phyloP scores from a whole-genome alignment of 2,888 invertebrate species.

The Apomyelois bistriatella region DNA sequence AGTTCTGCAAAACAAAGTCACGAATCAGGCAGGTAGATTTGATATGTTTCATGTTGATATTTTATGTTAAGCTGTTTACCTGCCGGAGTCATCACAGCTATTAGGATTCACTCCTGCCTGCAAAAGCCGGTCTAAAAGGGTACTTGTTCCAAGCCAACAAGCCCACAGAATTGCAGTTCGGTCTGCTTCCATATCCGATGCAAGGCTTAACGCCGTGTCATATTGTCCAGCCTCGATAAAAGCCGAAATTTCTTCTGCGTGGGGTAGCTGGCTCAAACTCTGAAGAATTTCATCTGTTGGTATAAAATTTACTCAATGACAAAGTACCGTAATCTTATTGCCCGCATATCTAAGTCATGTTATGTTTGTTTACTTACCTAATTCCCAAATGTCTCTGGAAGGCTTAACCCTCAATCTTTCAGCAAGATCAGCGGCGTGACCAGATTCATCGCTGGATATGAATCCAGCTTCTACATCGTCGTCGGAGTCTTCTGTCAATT shows the following conservation, averaged over 20 bases:
- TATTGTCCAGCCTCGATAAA: constrained; percentile 63
- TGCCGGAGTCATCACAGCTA: constrained; percentile 83
- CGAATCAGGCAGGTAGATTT: neutral
- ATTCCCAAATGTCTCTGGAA: constrained; percentile 70
- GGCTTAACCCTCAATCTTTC: constrained; percentile 65
- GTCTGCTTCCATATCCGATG: constrained; percentile 46
- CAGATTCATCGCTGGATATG: constrained; percentile 79
- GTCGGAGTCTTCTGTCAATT: constrained; percentile 61
- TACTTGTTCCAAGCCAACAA: constrained; percentile 80
- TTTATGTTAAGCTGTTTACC: constrained; percentile 61
- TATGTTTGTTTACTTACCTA: constrained; percentile 40
- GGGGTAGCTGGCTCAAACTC: constrained; percentile 59
- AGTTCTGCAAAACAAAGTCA: constrained; percentile 43
- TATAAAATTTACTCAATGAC: neutral
- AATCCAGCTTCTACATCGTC: constrained; percentile 65
- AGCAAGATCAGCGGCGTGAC: constrained; percentile 66
- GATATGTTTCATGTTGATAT: neutral
- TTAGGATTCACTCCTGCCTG: constrained; percentile 82
- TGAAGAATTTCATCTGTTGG: constrained; percentile 61
- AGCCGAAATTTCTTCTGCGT: constrained; percentile 64
- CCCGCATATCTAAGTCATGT: no score
- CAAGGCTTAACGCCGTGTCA: constrained; percentile 59
- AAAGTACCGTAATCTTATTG: no score
- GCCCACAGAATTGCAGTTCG: constrained; percentile 80
- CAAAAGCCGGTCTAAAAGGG: constrained; percentile 75